Conservation (phyloP, 2,797 vertebrate species). For the Gadopsis bispinosus region DNA sequence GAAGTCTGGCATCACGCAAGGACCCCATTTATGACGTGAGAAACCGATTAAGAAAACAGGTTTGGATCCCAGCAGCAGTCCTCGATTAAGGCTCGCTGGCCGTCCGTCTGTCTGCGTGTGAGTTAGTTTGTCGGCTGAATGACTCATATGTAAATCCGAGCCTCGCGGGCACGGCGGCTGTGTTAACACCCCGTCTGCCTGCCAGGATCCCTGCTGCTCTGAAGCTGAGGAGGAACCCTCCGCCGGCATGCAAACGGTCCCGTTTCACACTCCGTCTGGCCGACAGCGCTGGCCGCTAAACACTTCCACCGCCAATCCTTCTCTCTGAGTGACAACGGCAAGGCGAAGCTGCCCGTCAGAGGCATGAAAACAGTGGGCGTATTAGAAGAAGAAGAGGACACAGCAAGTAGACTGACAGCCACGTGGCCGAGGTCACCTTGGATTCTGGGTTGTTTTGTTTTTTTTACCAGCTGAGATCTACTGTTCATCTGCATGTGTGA, state of each 20-base stretch:
- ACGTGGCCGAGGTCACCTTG: slow-evolving; percentile 15
- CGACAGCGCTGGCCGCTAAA: slow-evolving; percentile 6
- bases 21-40: neutral
- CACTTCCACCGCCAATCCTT: slow-evolving; percentile 6
- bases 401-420: slow-evolving; percentile 12
- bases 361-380: neutral
- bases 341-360: slow-evolving; percentile 33
- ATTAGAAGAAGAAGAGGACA: neutral
- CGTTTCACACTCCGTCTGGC: slow-evolving; percentile 23
- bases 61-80: no score
- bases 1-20: no score
- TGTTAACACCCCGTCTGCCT: slow-evolving; percentile 16
- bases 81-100: neutral
- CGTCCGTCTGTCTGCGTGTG: neutral
- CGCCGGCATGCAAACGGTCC: neutral
- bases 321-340: neutral
- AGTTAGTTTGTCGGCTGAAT: slow-evolving; percentile 23
- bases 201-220: slow-evolving; percentile 40
- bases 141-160: slow-evolving; percentile 34
- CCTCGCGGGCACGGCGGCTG: slow-evolving; percentile 11
- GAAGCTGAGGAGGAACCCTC: slow-evolving; percentile 30
- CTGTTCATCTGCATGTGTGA: neutral
- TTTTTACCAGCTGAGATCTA: neutral
- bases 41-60: neutral
- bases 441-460: no score